Conservation (phyloP, 2,888 invertebrate species). For the Erebia ligea region DNA sequence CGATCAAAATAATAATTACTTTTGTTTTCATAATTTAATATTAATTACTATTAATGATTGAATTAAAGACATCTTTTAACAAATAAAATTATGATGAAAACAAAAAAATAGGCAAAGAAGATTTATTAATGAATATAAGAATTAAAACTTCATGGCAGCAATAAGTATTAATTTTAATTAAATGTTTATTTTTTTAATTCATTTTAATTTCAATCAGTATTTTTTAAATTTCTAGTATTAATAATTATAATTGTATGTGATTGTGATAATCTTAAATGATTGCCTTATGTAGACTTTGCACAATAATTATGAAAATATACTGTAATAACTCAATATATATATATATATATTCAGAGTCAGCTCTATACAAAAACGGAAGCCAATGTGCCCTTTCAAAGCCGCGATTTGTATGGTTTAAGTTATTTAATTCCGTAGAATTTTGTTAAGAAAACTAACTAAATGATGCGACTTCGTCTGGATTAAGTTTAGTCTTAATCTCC, state of each 20-base stretch:
- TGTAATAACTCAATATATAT: not conserved
- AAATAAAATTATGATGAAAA: not conserved
- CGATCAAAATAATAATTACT: no score
- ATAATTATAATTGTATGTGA: conserved; percentile 11
- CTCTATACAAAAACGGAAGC: no score
- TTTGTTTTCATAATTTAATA: no score
- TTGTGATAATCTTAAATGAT: conserved; percentile 17
- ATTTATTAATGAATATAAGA: not conserved
- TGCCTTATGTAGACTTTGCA: conserved; percentile 18
- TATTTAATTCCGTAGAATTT: no score
- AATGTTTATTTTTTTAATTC: not conserved
- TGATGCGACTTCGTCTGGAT: no score
- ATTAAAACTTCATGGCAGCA: not conserved
- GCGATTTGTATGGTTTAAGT: no score
- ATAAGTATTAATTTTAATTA: conserved; percentile 14
- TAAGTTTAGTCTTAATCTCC: no score
- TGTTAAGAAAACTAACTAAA: no score
- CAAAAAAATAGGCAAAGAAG: not conserved
- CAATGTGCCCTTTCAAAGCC: no score
- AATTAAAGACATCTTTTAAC: not conserved
- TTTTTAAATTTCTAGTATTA: not conserved
- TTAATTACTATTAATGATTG: not conserved
- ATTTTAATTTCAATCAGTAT: conserved; percentile 6
- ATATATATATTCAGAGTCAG: no score
- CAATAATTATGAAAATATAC: conserved; percentile 5